phyloP scores from a whole-genome alignment of 2,113 vertebrate species.

The Prietella phreatophila region DNA sequence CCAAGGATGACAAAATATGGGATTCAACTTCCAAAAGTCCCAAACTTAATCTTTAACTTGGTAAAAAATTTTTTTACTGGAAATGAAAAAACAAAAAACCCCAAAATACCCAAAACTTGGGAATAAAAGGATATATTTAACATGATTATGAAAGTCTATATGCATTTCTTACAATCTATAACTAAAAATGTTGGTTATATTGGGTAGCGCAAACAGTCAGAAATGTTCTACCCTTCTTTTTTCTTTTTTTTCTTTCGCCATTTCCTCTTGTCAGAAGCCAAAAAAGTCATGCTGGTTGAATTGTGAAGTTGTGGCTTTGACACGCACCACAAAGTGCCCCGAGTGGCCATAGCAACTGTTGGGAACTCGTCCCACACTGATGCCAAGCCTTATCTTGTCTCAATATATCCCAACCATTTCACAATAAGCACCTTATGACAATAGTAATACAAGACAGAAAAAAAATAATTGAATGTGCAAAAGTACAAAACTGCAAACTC shows the following conservation, averaged over 20 bases:
- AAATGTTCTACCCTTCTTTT: conserved; percentile 28
- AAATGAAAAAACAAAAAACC: background rate
- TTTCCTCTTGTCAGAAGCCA: background rate
- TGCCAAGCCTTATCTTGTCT: conserved; percentile 13
- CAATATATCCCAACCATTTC: conserved; percentile 19
- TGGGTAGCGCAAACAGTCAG: conserved; percentile 55
- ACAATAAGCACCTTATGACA: conserved; percentile 79
- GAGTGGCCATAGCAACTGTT: conserved; percentile 3
- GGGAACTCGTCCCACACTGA: conserved; percentile 33
- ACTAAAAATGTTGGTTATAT: conserved; percentile 40
- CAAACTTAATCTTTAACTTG: conserved; percentile 10
- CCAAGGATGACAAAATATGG: conserved; percentile 33
- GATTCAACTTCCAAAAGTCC: conserved; percentile 37
- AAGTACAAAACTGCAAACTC: conserved; percentile 92
- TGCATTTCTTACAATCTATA: conserved; percentile 46
- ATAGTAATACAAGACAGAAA: conserved; percentile 67
- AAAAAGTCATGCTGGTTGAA: background rate
- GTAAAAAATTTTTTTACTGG: background rate
- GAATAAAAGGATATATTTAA: conserved; percentile 52
- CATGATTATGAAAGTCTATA: conserved; percentile 49
- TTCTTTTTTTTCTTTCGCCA: background rate
- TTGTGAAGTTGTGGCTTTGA: background rate
- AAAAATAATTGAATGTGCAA: conserved; percentile 89
- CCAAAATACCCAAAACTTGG: background rate
- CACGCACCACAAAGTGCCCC: background rate